These are phyloP conservation scores for Pocota personata DNA, from an alignment of 2,888 invertebrate species.

Conservation along the genomic window DNA sequence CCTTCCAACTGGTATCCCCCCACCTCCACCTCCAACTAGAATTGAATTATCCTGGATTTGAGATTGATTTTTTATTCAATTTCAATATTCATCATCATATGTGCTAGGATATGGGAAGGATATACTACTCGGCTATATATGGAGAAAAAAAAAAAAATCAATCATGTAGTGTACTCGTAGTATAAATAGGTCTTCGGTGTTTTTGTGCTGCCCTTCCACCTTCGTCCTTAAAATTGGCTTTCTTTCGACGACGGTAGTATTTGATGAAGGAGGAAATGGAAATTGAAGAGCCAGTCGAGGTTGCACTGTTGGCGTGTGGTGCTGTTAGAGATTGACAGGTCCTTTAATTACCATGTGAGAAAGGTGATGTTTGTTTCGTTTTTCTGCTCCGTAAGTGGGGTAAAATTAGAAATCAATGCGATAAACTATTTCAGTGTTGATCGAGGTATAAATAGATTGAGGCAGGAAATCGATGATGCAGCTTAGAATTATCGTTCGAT, in stretches of 20 bases:
- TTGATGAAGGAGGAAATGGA: conserved; percentile 48
- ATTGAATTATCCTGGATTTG: conserved; percentile 81
- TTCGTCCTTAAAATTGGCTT: conserved; percentile 66
- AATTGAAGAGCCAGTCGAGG: conserved; percentile 38
- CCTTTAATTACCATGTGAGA: conserved; percentile 65
- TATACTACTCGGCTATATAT: conserved; percentile 18
- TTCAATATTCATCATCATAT: conserved; percentile 78
- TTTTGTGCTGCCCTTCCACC: conserved; percentile 24
- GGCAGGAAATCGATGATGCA: conserved; percentile 58
- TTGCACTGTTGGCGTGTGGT: conserved; percentile 29
- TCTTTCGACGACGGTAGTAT: conserved; percentile 26
- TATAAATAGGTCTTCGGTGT: conserved; percentile 65
- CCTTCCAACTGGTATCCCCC: conserved; percentile 5
- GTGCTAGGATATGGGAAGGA: conserved; percentile 55
- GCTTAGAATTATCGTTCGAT: neutral
- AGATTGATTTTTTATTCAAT: conserved; percentile 82
- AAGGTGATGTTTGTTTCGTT: conserved; percentile 17
- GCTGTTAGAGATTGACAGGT: conserved; percentile 51
- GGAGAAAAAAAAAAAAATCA: conserved; percentile 41
- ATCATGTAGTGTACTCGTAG: conserved; percentile 51
- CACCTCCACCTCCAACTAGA: conserved; percentile 52
- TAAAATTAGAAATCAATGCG: conserved; percentile 27
- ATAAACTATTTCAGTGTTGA: conserved; percentile 37
- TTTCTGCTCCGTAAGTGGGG: neutral
- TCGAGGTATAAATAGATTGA: conserved; percentile 44